A percentile compares a stretch with the other conserved stretches of the same genome.
phyloP scores from a whole-genome alignment of 2,113 vertebrate species.

The Camelus bactrianus region DNA sequence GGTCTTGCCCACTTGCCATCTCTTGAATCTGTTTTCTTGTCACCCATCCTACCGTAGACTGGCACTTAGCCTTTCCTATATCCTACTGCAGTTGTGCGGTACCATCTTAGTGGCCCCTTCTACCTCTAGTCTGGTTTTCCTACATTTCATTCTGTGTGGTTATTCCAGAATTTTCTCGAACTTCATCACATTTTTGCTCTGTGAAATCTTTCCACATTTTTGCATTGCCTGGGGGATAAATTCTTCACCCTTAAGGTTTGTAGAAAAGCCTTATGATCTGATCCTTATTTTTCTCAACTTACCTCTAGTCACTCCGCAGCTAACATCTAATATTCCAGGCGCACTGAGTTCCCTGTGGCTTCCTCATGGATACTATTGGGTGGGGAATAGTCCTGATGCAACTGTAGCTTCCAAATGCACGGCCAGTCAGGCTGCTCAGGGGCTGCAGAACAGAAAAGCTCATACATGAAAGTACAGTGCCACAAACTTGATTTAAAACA shows the following conservation, averaged over 20 bases:
- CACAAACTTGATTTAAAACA: not conserved
- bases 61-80: too few relatives aligned
- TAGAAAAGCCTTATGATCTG: not conserved
- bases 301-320: not conserved
- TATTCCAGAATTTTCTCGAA: not conserved
- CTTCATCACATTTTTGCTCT: accelerated
- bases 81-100: not conserved
- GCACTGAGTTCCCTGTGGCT: not conserved
- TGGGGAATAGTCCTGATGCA: too few relatives aligned
- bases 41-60: accelerated
- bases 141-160: not conserved
- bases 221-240: not conserved
- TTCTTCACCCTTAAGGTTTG: not conserved
- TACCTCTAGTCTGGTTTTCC: accelerated
- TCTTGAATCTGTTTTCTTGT: not conserved
- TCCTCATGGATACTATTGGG: not conserved
- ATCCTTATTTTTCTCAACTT: not conserved
- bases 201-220: not conserved
- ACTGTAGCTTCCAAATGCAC: not conserved
- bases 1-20: not conserved
- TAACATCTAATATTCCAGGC: not conserved
- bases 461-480: not conserved
- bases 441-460: not conserved
- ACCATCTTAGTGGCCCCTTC: too few relatives aligned
- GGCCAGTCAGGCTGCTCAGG: not conserved